Base-by-base conservation (phyloP, 2,888 invertebrate genomes). In the Cheilosia urbana region DNA sequence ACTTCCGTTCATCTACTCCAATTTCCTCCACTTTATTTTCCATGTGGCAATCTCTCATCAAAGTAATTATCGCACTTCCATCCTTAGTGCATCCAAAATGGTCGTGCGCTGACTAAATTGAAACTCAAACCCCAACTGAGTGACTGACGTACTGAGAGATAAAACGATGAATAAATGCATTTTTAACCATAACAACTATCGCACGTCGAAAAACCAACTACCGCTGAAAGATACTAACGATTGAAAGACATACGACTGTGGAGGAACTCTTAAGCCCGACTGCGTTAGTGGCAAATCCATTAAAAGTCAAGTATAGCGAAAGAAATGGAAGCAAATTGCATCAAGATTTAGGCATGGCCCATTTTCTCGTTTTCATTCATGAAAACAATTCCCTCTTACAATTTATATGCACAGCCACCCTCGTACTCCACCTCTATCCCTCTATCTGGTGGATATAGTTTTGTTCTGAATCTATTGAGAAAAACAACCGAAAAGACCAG, bases 361-460 rank as follows among this genome's bases (percentile, higher is more conserved):
- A 85, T 76, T 85, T 85, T 60, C 47, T 34, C 40, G 24, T 21
- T 42, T 69, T 76, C 84, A 84, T 84, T 84, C 80, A 84, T 80
- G 58, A 69, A 75, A 84, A 27, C 11, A 62, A 45, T 57, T 47
- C 51, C 17, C 30, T 11, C 51, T 21, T 19, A 17, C 40, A 55
- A 47, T 37, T 30, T 27, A 27, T 27, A 27, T 30, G 2, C 30
- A 37, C 0, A 13, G 4, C 34, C 34, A 42, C 42, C 5, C 11
- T 19, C 53, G 7, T 9, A 7, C 24, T 63, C 45, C 58, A 65
- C 55, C 57, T 21, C 47, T 34, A n/a, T n/a, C 47, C 47, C 37
- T 62, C 57, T 34, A 9, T 17, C 60, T 9, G 21, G 1, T 15
- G 37, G 4, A 47, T 53, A 76, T 53, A 76, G 65, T 69, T 79